Evolutionary conservation across 2,888 invertebrate species (phyloP).

Genomic region (Drosophila hamatofila): DNA sequence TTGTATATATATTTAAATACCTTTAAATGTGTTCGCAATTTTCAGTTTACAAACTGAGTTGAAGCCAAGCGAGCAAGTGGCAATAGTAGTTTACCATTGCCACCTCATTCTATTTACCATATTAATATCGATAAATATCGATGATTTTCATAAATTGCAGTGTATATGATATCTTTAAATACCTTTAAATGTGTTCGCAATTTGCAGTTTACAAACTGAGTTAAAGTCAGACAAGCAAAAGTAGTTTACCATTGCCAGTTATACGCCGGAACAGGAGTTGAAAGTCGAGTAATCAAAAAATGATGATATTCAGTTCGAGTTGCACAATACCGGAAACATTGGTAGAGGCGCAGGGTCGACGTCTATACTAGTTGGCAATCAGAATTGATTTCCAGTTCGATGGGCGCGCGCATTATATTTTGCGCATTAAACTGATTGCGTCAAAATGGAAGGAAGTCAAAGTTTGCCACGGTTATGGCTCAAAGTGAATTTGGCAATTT

Average conservation of each 20-base stretch:
- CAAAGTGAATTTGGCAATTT: constrained; percentile 56
- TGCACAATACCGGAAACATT: constrained; percentile 2
- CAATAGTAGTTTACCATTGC: constrained; percentile 1
- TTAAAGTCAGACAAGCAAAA: background rate
- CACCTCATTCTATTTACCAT: no score
- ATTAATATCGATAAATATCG: no score
- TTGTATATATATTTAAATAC: background rate
- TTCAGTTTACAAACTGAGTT: background rate
- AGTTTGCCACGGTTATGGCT: constrained; percentile 41
- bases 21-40: background rate
- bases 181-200: background rate
- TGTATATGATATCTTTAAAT: no score
- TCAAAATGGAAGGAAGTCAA: constrained; percentile 47
- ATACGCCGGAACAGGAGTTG: constrained; percentile 9
- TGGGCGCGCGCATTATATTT: constrained; percentile 45
- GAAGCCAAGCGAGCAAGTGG: background rate
- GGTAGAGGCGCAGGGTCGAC: background rate
- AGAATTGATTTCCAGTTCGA: constrained; percentile 57
- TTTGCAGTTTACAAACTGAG: background rate
- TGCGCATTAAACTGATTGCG: constrained; percentile 56
- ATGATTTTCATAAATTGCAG: no score
- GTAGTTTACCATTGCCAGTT: background rate
- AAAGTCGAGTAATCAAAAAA: constrained; percentile 25
- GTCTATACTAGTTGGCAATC: constrained; percentile 41
- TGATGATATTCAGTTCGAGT: constrained; percentile 10